These are phyloP conservation scores for Uria lomvia DNA, from an alignment of 2,113 vertebrate species.

Conservation along the genomic window DNA sequence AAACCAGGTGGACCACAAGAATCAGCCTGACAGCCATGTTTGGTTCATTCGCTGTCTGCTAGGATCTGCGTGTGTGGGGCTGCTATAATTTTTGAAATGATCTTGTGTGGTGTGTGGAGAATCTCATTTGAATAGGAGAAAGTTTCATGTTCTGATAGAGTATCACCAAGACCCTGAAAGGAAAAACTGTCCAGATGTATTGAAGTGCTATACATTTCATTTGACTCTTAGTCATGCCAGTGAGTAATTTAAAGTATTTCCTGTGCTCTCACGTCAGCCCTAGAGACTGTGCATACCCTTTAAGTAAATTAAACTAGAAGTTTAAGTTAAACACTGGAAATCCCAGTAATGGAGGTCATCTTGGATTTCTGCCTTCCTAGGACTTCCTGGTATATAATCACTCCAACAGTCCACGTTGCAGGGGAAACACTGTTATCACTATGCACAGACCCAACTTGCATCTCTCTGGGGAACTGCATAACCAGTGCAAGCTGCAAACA, in stretches of 20 bases:
- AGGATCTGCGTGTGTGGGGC: fast-evolving
- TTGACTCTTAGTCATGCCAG: background rate
- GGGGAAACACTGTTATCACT: background rate
- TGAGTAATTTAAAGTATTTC: background rate
- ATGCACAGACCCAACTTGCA: background rate
- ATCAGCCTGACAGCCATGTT: background rate
- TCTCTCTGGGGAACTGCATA: background rate
- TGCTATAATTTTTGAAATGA: background rate
- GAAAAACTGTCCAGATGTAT: background rate
- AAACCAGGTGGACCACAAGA: background rate
- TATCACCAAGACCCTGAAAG: background rate
- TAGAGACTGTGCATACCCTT: background rate
- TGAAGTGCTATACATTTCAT: background rate
- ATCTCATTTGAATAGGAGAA: background rate
- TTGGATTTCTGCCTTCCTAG: background rate
- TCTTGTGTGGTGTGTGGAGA: background rate
- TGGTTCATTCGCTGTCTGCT: background rate
- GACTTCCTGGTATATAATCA: background rate
- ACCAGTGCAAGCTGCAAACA: background rate
- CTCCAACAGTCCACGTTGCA: background rate
- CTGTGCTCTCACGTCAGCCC: background rate
- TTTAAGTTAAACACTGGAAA: background rate
- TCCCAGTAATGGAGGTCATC: background rate
- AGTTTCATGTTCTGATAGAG: background rate
- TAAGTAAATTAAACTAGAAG: background rate